Base-by-base conservation (phyloP, 2,888 invertebrate genomes). In the Eupithecia tripunctaria region DNA sequence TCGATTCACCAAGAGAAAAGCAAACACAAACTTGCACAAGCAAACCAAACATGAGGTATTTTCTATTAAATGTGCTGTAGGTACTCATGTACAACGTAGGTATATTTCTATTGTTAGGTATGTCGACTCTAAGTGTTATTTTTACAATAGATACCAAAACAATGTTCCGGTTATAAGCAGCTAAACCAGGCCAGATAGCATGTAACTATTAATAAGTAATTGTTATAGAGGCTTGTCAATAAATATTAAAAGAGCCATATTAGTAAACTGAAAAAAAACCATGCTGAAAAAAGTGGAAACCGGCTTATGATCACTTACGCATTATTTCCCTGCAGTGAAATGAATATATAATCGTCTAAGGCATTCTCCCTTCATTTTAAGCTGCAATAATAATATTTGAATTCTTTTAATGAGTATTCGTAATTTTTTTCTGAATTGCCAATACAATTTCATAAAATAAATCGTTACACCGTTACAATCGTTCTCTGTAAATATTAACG, bases 271-370 rank as follows among this genome's bases (percentile, higher is more conserved):
- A 70, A 75, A 73, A 78, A 78, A 79, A 80, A 78, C 12, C 89
- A 89, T 89, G 89, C 89, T 83, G 70, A 82, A 47, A 56, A 47
- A 85, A 84, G 71, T 78, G 80, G 80, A 85, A 86, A 90, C 93
- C 93, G 93, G 93, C 91, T 86, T 83, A 89, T 92, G 93, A 93
- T 93, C 93, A 93, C 93, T 91, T 89, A 91, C 91, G 80, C 81
- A 78, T 76, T 72, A 66, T 70, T 79, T 80, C 82, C 84, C 82
- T 79, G 80, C 74, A 76, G 82, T 81, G 78, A 81, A 79, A 84
- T 81, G 77, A 80, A 74, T 79, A 80, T 67, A 80, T 76, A 82
- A 81, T 83, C 80, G 79, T 78, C 75, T 67, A 68, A 72, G 68
- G 75, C 71, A 75, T 77, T 68, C 67, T 63, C 62, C 21, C 36